Conservation (phyloP, 2,888 invertebrate genomes). For the Labia minor region DNA sequence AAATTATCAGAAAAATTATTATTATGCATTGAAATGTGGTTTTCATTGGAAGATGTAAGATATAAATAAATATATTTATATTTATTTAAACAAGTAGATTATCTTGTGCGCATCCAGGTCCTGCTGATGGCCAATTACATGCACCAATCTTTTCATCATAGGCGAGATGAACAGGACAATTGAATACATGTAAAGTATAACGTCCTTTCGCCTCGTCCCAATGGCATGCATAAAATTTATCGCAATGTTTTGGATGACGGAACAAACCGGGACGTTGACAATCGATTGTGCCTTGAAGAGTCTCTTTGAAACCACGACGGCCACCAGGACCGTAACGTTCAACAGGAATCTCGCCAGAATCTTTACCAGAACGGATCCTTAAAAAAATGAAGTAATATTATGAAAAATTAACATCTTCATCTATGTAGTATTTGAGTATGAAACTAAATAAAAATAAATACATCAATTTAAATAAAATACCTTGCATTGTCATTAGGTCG, state of each 20-base stretch:
- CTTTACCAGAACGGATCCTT: constrained; percentile 34
- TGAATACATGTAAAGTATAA: constrained; percentile 63
- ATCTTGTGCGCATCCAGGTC: constrained; percentile 62
- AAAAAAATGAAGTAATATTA: no score
- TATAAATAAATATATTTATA: no score
- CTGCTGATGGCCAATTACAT: constrained; percentile 73
- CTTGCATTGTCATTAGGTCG: no score
- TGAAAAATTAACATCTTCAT: no score
- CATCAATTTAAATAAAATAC: no score
- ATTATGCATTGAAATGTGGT: no score
- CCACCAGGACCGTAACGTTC: constrained; percentile 54
- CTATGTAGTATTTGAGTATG: no score
- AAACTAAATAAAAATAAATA: no score
- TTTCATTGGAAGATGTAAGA: no score
- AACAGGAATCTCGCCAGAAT: constrained; percentile 32
- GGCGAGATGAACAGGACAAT: constrained; percentile 66
- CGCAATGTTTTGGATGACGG: constrained; percentile 63
- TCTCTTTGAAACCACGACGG: constrained; percentile 46
- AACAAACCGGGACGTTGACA: constrained; percentile 45
- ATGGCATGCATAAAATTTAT: constrained; percentile 71
- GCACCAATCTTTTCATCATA: constrained; percentile 65
- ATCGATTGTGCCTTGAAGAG: constrained; percentile 41
- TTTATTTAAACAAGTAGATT: constrained; percentile 47
- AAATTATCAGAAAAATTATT: no score
- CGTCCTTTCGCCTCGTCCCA: constrained; percentile 67